Evolutionary conservation across 2,888 invertebrate genomes (phyloP).

Genomic region (Pristionchus entomophagus): DNA sequence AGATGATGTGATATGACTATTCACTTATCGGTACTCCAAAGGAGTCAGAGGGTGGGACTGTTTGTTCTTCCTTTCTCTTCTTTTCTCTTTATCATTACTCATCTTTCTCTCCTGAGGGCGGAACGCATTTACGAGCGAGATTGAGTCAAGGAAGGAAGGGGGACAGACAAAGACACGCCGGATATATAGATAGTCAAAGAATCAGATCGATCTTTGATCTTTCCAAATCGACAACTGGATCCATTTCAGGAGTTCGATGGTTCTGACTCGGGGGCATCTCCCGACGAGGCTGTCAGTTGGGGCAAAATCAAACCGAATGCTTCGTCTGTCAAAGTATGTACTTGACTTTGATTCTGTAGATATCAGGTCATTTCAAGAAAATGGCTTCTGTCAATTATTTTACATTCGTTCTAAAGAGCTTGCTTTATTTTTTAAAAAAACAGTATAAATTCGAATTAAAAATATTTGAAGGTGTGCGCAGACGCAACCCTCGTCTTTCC

Average conservation of each 20-base stretch:
- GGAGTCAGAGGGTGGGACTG: conserved; percentile 39
- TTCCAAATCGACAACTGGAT: not conserved
- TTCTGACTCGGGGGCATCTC: conserved; percentile 93
- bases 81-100: conserved; percentile 28
- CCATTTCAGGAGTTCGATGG: conserved; percentile 88
- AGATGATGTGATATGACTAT: not conserved
- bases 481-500: conserved; percentile 96
- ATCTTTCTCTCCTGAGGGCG: conserved; percentile 29
- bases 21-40: conserved; percentile 37
- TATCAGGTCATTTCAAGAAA: not conserved
- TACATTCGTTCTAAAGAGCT: too few species aligned
- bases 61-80: conserved; percentile 35
- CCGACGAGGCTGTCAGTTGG: conserved; percentile 99
- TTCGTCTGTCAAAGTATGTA: conserved; percentile 34
- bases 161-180: not conserved
- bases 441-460: not conserved
- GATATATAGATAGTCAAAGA: not conserved
- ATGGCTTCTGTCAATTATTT: too few species aligned
- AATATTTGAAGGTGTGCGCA: conserved; percentile 77
- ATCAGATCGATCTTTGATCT: not conserved
- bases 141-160: conserved; percentile 12
- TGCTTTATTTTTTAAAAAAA: not conserved
- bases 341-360: too few species aligned
- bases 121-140: conserved; percentile 11
- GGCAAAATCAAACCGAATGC: conserved; percentile 82